Evolutionary conservation across 2,888 invertebrate species (phyloP), one percentile per base, ranked within the genome.

Genomic region (Spodoptera exigua): DNA sequence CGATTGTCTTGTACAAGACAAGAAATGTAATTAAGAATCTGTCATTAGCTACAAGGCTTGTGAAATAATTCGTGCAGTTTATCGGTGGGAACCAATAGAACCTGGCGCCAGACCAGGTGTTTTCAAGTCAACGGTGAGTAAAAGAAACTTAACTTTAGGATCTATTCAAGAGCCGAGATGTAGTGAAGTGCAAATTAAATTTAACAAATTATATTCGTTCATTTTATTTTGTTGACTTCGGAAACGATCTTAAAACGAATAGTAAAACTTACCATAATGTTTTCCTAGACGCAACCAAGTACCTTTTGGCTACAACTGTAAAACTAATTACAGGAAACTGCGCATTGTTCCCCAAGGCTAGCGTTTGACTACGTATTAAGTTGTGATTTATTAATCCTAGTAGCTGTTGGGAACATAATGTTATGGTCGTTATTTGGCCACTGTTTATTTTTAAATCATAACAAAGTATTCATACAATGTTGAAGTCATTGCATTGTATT

Each of bases 31-130:
- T 67, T 61, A 62, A 57, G 37, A 35, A 18, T 47, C 41, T 12
- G 44, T 64, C 37, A 52, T 57, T 55, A 32, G 34, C 43, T 34
- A 49, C 39, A 60, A 39, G 44, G 53, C 37, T 55, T 46, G 21
- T 35, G 27, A 64, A 68, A 55, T 73, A 65, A 59, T 61, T 59
- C 36, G 40, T 47, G 4, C 46, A 43, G 49, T 61, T 75, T 73
- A 78, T 66, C 54, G 32, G 35, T 52, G 11, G 35, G 41, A 7
- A 40, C 45, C 13, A 44, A 7, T 32, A 59, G 61, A 52, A 63
- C 56, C 61, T 55, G 61, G 53, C 59, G 63, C 62, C 51, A 10
- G 39, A 47, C 51, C 18, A 62, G 13, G 64, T 62, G 55, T 57
- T 34, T 54, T 36, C 55, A 55, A 56, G 17, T 51, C 37, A 52